Base-by-base conservation (phyloP, 1,140 invertebrate species). In the Trichonephila clavata region DNA sequence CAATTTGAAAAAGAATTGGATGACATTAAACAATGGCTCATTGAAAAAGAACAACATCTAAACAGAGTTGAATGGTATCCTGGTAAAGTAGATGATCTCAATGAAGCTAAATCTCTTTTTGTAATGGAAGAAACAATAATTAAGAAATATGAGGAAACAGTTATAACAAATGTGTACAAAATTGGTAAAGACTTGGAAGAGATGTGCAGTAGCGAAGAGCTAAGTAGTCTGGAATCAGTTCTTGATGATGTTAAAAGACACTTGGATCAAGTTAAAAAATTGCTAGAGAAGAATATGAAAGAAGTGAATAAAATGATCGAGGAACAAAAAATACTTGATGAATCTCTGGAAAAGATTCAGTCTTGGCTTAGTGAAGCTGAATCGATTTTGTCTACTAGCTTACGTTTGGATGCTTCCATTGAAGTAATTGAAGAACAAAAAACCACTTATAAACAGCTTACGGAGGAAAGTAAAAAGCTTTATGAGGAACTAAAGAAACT, bases 301-400 rank as follows among this genome's bases (percentile, higher is more conserved):
- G 97, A 97, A 8, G 95, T 98, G 8, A 97, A 96, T 50, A 97
- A 98, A 96, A 96, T 98, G 18, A 95, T 98, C 18, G 97, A 97
- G 95, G 97, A 97, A 27, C 96, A 98, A 94, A 97, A 97, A 95
- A 96, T 97, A 24, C 98, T 99, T 95, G 98, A 99, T 95, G 97
- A 96, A 88, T 97, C 98, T 93, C 96, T 98, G 77, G 97, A 98
- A 91, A 97, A 97, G 94, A 98, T 97, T 95, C 97, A 97, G 94
- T 97, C 98, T 94, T 98, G 98, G 98, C 96, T 98, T 27, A 97
- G 98, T 87, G 97, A 98, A 96, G 98, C 98, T 81, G 98, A 98
- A 96, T 97, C 98, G 20, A 97, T 98, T 20, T 97, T 98, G 0
- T 97, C 97, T 20, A 97, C 97, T 60, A 98, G 98, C 95, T 95